Evolutionary conservation across 1,140 invertebrate genomes (phyloP), one percentile per base, ranked within the genome.

Genomic region (Homalodisca vitripennis): DNA sequence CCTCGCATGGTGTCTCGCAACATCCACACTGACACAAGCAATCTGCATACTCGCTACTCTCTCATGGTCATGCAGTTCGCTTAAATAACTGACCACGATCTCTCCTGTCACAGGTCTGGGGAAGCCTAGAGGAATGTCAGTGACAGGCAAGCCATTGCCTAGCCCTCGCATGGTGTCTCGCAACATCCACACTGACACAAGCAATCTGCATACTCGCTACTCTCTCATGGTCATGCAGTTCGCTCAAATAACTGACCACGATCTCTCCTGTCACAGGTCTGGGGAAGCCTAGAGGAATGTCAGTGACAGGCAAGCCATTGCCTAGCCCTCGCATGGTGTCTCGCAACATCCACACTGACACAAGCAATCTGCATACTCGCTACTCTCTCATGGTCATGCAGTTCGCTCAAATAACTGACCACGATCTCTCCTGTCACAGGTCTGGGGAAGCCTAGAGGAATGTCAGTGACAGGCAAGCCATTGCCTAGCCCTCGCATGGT

Each of bases 371-470:
- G 13, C 91, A 93, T 75, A 89, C 89, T 2, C 84, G 93, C n/a
- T 97, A 97, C 77, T 93, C 92, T 0, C 82, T 95, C 22, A 93
- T 95, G 88, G 86, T 92, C 2, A 96, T 96, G 93, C 93, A 98
- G 81, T 98, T 88, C 78, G 93, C 92, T 1, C 94, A 97, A 76
- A 93, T 97, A 73, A 75, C 96, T 3, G 94, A 97, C 79, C 94
- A 97, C 78, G 95, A 97, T 79, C n/a, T n/a, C n/a, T n/a, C n/a
- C n/a, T n/a, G n/a, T n/a, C n/a, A n/a, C n/a, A n/a, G n/a, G n/a
- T n/a, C n/a, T n/a, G n/a, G n/a, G n/a, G n/a, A n/a, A n/a, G n/a
- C n/a, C n/a, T n/a, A n/a, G n/a, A n/a, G n/a, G n/a, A n/a, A n/a
- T 41, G 48, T 20, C 12, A 22, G 6, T 6, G 6, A 55, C 53